Conservation (phyloP, 2,113 vertebrate species). For the Nycticryphes semicollaris region DNA sequence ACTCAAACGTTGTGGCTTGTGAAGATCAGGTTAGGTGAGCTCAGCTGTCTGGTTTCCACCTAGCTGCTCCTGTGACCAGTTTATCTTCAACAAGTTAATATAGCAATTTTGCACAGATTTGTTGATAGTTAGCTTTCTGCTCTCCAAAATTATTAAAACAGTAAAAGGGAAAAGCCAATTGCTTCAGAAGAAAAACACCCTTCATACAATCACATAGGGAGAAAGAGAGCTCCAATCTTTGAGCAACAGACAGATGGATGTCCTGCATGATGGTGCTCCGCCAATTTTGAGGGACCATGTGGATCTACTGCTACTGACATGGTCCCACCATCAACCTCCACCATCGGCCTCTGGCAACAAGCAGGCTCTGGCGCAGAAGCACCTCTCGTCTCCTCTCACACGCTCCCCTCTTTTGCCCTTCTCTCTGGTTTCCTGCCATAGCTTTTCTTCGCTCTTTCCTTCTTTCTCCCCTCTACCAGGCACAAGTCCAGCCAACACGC, state of each 20-base stretch:
- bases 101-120: neutral
- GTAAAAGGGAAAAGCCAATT: neutral
- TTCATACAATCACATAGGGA: neutral
- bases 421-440: neutral
- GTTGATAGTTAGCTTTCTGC: neutral
- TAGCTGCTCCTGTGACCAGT: neutral
- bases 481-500: neutral
- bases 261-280: neutral
- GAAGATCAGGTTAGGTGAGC: neutral
- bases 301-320: neutral
- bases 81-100: neutral
- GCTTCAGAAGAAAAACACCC: neutral
- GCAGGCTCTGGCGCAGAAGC: accelerated
- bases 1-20: neutral
- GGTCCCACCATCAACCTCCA: neutral
- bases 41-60: neutral
- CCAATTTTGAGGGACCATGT: neutral
- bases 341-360: neutral
- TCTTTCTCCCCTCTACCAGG: neutral
- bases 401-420: neutral
- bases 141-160: neutral
- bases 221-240: neutral
- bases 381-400: neutral
- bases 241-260: neutral
- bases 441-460: neutral